Conservation (phyloP, 2,797 vertebrate species). For the Arctocebus calabarensis region DNA sequence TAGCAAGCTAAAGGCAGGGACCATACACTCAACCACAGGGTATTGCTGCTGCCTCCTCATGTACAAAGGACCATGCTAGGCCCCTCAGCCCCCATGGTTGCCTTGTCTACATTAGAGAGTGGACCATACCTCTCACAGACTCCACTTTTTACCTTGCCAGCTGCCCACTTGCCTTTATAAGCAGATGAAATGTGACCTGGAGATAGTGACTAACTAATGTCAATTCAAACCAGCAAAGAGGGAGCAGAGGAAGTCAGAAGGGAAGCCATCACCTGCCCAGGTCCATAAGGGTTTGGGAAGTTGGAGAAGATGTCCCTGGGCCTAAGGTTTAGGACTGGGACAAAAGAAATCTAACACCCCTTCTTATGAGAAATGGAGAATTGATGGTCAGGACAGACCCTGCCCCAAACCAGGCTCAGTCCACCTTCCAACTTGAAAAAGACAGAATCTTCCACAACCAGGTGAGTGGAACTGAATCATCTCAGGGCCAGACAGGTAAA, state of each 20-base stretch:
- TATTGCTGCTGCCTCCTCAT: not conserved
- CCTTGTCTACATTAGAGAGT: not conserved
- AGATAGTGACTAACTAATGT: not conserved
- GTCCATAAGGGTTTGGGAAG: not conserved
- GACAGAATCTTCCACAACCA: not conserved
- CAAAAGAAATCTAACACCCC: not conserved
- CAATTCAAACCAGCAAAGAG: not conserved
- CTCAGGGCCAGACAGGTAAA: not conserved
- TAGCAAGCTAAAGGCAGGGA: not conserved
- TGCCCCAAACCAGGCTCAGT: not conserved
- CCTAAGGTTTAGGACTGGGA: not conserved
- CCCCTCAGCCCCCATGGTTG: fast-evolving
- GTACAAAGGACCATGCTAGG: not conserved
- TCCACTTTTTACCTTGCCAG: not conserved
- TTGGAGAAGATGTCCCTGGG: not conserved
- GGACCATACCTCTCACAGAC: not conserved
- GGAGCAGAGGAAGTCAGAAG: not conserved
- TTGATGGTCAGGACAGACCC: not conserved
- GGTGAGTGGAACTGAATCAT: not conserved
- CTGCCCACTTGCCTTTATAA: not conserved
- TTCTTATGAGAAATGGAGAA: not conserved
- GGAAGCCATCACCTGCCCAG: not conserved
- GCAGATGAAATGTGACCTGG: not conserved
- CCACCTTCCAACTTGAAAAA: not conserved
- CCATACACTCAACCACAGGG: not conserved